A percentile compares a stretch with the other conserved stretches of the same genome.
phyloP scores from a whole-genome alignment of 1,140 invertebrate genomes.

The Geopemphigus sp. region DNA sequence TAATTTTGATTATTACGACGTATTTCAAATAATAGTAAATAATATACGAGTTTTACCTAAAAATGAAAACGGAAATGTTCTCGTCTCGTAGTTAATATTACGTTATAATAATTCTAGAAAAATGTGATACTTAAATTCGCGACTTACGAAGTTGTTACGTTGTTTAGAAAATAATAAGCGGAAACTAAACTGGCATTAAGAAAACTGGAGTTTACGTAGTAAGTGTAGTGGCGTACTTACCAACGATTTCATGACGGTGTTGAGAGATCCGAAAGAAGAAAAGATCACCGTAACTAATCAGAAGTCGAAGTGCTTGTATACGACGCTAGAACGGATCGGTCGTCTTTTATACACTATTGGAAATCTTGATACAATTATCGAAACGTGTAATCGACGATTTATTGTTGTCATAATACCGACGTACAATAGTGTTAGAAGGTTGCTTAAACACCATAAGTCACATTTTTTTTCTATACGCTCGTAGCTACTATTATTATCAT shows the following conservation, averaged over 20 bases:
- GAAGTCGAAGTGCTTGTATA: not conserved
- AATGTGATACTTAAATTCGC: too few relatives aligned
- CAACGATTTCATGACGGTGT: slow-evolving; percentile 9
- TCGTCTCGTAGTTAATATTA: too few relatives aligned
- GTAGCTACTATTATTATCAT: slow-evolving; percentile 24
- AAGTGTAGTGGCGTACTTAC: slow-evolving; percentile 6
- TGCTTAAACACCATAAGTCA: not conserved
- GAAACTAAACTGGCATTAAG: too few relatives aligned
- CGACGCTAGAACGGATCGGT: not conserved
- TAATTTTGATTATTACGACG: too few relatives aligned
- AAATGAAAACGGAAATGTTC: too few relatives aligned
- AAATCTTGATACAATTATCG: slow-evolving; percentile 39
- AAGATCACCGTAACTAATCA: not conserved
- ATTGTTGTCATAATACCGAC: slow-evolving; percentile 36
- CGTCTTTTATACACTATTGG: slow-evolving; percentile 34
- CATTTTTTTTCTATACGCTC: slow-evolving; percentile 18
- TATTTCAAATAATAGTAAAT: too few relatives aligned
- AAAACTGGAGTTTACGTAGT: too few relatives aligned
- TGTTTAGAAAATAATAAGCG: too few relatives aligned
- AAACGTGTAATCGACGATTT: slow-evolving; percentile 18
- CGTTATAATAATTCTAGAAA: too few relatives aligned
- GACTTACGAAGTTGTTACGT: too few relatives aligned
- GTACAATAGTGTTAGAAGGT: slow-evolving; percentile 43
- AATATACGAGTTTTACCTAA: too few relatives aligned
- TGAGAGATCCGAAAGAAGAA: not conserved